Evolutionary conservation across 1,140 invertebrate genomes (phyloP).

Genomic region (Laodelphax striatellus): DNA sequence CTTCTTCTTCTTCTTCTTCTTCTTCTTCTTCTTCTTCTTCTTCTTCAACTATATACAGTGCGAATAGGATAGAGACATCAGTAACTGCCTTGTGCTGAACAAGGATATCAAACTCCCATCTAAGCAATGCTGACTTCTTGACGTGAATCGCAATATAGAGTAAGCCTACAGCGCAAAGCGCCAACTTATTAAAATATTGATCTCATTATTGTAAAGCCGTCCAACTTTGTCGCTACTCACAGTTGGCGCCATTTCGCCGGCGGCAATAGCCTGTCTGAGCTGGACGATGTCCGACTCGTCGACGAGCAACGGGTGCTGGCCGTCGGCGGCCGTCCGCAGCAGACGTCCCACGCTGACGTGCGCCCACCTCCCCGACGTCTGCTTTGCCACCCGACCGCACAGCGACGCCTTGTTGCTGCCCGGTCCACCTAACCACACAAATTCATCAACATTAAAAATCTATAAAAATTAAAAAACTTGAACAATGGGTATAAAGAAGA

Average conservation of each 20-base stretch:
- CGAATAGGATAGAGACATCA: too few species aligned
- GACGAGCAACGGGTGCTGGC: slow-evolving; percentile 40
- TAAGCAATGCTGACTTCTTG: too few species aligned
- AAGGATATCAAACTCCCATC: too few species aligned
- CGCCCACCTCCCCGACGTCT: slow-evolving; percentile 52
- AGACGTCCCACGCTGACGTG: slow-evolving; percentile 62
- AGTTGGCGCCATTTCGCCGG: slow-evolving; percentile 70
- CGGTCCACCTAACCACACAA: slow-evolving; percentile 45
- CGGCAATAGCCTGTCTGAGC: slow-evolving; percentile 54
- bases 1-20: too few species aligned
- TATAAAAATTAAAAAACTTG: slow-evolving; percentile 1
- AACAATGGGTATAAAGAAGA: too few species aligned
- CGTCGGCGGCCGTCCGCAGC: slow-evolving; percentile 46
- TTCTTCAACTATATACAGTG: too few species aligned
- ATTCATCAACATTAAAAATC: not conserved
- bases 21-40: too few species aligned
- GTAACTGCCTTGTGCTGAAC: too few species aligned
- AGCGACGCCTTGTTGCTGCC: slow-evolving; percentile 64
- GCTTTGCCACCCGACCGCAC: slow-evolving; percentile 50
- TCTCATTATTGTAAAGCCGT: too few species aligned
- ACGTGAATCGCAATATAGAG: too few species aligned
- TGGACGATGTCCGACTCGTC: slow-evolving; percentile 36
- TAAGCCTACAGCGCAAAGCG: too few species aligned
- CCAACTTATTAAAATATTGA: too few species aligned
- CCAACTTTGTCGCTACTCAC: slow-evolving; percentile 24